Conservation (phyloP, 2,888 invertebrate genomes). For the Conus canariensis region DNA sequence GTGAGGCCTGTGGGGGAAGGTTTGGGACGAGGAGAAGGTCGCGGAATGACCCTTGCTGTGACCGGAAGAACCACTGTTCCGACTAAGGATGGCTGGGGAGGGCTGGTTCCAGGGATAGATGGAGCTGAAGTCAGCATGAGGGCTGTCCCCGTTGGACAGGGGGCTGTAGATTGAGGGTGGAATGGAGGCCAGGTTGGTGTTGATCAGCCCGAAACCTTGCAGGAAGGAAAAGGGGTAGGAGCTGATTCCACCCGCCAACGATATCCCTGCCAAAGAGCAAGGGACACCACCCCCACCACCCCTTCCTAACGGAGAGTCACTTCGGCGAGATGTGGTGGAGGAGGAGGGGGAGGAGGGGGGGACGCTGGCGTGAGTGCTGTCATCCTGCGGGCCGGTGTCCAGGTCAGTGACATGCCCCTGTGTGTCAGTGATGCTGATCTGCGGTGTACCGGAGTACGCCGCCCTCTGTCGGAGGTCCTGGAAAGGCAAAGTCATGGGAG, state of each 20-base stretch:
- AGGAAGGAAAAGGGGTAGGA: slow-evolving; percentile 42
- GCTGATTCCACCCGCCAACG: slow-evolving; percentile 33
- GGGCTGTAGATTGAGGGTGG: slow-evolving; percentile 46
- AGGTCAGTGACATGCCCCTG: slow-evolving; percentile 83
- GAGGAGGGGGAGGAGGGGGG: slow-evolving; percentile 33
- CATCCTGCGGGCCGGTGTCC: slow-evolving; percentile 40
- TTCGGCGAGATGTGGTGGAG: slow-evolving; percentile 37
- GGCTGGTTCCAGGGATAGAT: not conserved
- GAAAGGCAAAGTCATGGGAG: not conserved
- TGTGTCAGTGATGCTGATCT: slow-evolving; percentile 95
- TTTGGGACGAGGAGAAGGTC: not conserved
- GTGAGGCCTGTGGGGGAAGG: slow-evolving; percentile 32
- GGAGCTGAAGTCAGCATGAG: not conserved
- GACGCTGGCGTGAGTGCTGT: slow-evolving; percentile 7
- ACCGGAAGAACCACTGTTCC: not conserved
- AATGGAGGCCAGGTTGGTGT: slow-evolving; percentile 66
- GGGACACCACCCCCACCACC: slow-evolving; percentile 2
- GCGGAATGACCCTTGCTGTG: not conserved
- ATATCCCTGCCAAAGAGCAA: slow-evolving; percentile 10
- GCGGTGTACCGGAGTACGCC: slow-evolving; percentile 82
- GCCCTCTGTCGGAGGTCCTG: slow-evolving; percentile 31
- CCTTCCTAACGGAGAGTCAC: slow-evolving; percentile 21
- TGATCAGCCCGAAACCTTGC: slow-evolving; percentile 50
- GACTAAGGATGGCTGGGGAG: not conserved
- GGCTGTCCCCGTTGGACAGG: not conserved